phyloP scores from a whole-genome alignment of 2,888 invertebrate species.

The Noctua fimbriata region DNA sequence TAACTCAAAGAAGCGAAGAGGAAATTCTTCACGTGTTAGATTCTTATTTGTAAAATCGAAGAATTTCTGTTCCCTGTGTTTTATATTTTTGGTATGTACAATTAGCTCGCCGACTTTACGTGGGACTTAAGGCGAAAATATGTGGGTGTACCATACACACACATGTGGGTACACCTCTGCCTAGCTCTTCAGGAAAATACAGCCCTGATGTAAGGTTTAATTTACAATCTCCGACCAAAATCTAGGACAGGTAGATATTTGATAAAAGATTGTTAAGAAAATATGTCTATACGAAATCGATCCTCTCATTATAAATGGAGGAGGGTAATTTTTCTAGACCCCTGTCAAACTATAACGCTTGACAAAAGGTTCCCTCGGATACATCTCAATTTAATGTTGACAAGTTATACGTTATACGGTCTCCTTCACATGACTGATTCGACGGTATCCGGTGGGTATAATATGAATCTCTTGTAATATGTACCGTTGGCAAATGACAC shows the following conservation, averaged over 20 bases:
- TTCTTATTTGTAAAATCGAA: not conserved
- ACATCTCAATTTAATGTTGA: constrained; percentile 57
- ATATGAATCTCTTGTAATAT: constrained; percentile 40
- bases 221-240: not conserved
- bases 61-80: not conserved
- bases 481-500: constrained; percentile 29
- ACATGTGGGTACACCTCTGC: not conserved
- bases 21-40: not conserved
- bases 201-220: not conserved
- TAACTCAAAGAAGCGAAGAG: not conserved
- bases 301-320: constrained; percentile 53
- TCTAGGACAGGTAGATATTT: not conserved
- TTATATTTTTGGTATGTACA: not conserved
- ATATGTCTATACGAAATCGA: constrained; percentile 31
- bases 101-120: not conserved
- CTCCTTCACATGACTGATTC: constrained; percentile 40
- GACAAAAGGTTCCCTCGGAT: constrained; percentile 39
- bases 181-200: not conserved
- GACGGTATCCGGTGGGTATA: constrained; percentile 47
- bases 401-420: constrained; percentile 30
- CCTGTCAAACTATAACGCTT: constrained; percentile 50
- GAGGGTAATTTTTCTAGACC: constrained; percentile 54
- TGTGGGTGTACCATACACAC: not conserved
- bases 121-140: not conserved
- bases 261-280: constrained; percentile 1